Evolutionary conservation across 1,140 invertebrate species (phyloP).

Genomic region (Megathymus violae): DNA sequence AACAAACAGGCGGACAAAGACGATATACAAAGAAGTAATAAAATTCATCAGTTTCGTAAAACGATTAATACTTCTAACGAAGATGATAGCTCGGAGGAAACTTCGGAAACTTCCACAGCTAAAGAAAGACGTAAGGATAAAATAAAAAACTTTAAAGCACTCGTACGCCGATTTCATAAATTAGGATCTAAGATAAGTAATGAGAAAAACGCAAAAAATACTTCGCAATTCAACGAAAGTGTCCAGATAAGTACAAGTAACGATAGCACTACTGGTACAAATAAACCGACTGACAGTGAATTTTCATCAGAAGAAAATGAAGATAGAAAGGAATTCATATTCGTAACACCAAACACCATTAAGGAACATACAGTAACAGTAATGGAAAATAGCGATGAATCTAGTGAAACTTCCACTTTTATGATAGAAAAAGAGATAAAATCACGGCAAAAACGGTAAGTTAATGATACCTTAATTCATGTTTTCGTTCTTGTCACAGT

Average conservation of each 20-base stretch:
- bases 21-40: slow-evolving; percentile 3
- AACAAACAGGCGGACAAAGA: neutral
- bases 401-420: slow-evolving; percentile 1
- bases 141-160: neutral
- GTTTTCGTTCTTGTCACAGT: too few relatives aligned
- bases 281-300: neutral
- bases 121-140: neutral
- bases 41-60: slow-evolving; percentile 21
- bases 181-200: slow-evolving; percentile 8
- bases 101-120: neutral
- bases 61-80: slow-evolving; percentile 11
- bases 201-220: neutral
- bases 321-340: slow-evolving; percentile 48
- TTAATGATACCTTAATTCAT: too few relatives aligned
- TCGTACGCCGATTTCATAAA: neutral
- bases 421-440: slow-evolving; percentile 18
- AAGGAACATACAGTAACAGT: slow-evolving; percentile 3
- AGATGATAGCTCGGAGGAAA: slow-evolving; percentile 19
- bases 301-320: slow-evolving; percentile 29
- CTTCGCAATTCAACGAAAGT: slow-evolving; percentile 10
- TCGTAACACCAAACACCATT: slow-evolving; percentile 27
- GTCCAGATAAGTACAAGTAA: neutral
- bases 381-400: slow-evolving; percentile 6
- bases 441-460: slow-evolving; percentile 17
- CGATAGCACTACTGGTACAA: neutral